Evolutionary conservation across 2,797 vertebrate species (phyloP).

Genomic region (Bufotes viridis): DNA sequence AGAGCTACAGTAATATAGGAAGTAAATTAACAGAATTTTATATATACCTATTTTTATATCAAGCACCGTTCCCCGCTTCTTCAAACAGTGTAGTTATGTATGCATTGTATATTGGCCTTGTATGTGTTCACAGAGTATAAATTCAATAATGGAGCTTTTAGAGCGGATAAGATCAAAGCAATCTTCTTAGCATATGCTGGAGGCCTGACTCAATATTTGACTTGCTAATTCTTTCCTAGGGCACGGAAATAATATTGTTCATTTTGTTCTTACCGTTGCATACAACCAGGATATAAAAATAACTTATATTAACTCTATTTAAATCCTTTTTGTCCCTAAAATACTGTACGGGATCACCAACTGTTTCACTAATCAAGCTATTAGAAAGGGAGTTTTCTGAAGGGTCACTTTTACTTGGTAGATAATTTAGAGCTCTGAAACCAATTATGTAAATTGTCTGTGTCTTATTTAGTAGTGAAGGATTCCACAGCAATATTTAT

Average conservation of each 20-base stretch:
- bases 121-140: constrained; percentile 81
- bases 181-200: constrained; percentile 82
- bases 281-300: constrained; percentile 70
- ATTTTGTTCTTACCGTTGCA: constrained; percentile 75
- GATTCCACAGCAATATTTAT: background rate
- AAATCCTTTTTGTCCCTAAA: constrained; percentile 35
- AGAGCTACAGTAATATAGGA: constrained; percentile 18
- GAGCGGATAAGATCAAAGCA: constrained; percentile 88
- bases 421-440: background rate
- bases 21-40: constrained; percentile 62
- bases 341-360: constrained; percentile 1
- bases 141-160: constrained; percentile 84
- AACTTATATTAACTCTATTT: constrained; percentile 27
- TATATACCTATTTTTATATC: constrained; percentile 67
- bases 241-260: constrained; percentile 80
- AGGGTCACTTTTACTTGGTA: background rate
- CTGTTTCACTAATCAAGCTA: constrained; percentile 15
- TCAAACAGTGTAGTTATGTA: constrained; percentile 71
- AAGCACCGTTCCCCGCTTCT: constrained; percentile 71
- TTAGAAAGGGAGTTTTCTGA: background rate
- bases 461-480: background rate
- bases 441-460: background rate
- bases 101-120: constrained; percentile 76
- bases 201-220: constrained; percentile 87
- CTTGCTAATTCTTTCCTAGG: constrained; percentile 87